Evolutionary conservation across 2,888 invertebrate species (phyloP).

Genomic region (Drosophila robusta): DNA sequence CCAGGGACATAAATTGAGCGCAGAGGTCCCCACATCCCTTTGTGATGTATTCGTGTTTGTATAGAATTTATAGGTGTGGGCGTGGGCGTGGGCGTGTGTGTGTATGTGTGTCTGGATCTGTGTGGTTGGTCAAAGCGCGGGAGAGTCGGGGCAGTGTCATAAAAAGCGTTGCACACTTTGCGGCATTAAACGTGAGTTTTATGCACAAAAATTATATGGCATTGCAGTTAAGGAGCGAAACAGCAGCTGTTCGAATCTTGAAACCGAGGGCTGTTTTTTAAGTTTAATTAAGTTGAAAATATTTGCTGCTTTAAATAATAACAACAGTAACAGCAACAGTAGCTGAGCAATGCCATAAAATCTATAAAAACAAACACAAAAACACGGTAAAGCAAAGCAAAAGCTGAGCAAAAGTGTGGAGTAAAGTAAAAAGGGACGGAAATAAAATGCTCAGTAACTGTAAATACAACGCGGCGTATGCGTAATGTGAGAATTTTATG

Average conservation of each 20-base stretch:
- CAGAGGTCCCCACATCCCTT: constrained; percentile 49
- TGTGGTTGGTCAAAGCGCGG: constrained; percentile 6
- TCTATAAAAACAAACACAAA: constrained; percentile 72
- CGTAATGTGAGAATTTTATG: constrained; percentile 80
- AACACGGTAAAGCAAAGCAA: constrained; percentile 49
- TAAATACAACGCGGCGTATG: constrained; percentile 79
- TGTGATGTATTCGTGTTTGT: constrained; percentile 51
- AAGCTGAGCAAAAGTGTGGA: constrained; percentile 51
- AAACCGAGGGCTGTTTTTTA: constrained; percentile 48
- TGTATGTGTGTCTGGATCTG: constrained; percentile 17
- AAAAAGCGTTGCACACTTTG: constrained; percentile 72
- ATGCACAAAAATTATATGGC: constrained; percentile 73
- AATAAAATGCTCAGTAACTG: constrained; percentile 78
- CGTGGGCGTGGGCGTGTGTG: constrained; percentile 5
- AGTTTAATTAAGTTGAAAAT: constrained; percentile 83
- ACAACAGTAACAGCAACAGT: constrained; percentile 34
- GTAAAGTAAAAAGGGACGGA: constrained; percentile 53
- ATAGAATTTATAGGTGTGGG: constrained; percentile 14
- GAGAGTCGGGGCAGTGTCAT: constrained; percentile 13
- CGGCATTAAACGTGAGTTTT: constrained; percentile 78
- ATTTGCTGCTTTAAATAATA: constrained; percentile 76
- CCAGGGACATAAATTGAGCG: constrained; percentile 75
- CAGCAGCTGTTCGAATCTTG: constrained; percentile 64
- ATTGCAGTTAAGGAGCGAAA: constrained; percentile 67
- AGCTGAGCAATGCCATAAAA: constrained; percentile 60